Evolutionary conservation across 2,797 vertebrate species (phyloP).

Genomic region (Phrynocephalus vlangalii): DNA sequence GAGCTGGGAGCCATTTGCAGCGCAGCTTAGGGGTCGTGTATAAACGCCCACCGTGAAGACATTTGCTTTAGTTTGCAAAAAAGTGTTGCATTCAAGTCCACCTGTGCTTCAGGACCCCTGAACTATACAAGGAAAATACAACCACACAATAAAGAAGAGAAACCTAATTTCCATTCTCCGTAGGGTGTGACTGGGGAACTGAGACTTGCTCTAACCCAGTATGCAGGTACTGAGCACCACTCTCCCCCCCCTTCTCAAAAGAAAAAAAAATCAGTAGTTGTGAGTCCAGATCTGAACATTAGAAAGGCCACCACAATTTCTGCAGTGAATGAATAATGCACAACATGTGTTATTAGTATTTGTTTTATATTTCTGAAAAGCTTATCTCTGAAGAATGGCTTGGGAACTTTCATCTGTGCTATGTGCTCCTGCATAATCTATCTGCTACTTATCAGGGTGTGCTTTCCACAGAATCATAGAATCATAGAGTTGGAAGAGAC

Average conservation of each 20-base stretch:
- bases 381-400: no score
- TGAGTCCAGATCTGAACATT: not conserved
- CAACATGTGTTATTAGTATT: not conserved
- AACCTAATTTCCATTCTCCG: not conserved
- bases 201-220: no score
- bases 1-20: no score
- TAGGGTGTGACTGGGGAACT: not conserved
- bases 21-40: no score
- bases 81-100: not conserved
- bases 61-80: not conserved
- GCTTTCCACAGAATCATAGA: no score
- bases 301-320: not conserved
- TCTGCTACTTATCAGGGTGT: no score
- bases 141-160: not conserved
- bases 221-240: not conserved
- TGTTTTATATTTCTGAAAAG: not conserved
- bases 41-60: no score
- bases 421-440: no score
- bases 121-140: not conserved
- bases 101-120: not conserved
- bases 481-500: no score
- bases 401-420: no score
- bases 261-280: not conserved
- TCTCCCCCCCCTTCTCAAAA: not conserved
- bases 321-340: not conserved